These are phyloP conservation scores for Centropus unirufus DNA, from an alignment of 2,113 vertebrate species.

Conservation along the genomic window DNA sequence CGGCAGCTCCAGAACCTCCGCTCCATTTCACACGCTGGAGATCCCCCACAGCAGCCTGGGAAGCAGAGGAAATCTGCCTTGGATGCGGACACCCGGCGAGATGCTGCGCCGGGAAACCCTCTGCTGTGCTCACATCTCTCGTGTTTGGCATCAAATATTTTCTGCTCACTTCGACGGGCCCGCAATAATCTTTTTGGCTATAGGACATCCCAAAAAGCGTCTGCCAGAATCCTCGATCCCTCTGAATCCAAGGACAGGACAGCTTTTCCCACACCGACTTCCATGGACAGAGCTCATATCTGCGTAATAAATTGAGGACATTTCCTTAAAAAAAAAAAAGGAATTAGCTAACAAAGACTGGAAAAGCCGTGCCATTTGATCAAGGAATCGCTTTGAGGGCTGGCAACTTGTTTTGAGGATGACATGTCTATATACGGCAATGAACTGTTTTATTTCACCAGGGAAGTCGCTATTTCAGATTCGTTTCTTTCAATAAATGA, in stretches of 20 bases:
- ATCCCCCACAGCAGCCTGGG: accelerated
- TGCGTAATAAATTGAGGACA: background rate
- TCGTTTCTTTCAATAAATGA: slow-evolving; percentile 46
- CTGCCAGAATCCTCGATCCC: background rate
- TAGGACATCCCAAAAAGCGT: accelerated
- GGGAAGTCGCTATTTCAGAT: background rate
- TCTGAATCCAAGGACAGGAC: background rate
- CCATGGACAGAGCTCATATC: background rate
- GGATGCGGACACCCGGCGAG: accelerated
- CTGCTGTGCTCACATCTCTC: background rate
- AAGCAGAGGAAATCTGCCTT: background rate
- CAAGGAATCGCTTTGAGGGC: background rate
- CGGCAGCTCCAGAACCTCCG: background rate
- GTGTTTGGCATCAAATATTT: background rate
- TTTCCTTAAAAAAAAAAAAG: background rate
- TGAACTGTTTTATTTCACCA: background rate
- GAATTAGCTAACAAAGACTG: background rate
- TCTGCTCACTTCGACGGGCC: background rate
- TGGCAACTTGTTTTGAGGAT: background rate
- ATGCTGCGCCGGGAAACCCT: background rate
- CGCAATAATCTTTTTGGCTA: slow-evolving; percentile 9
- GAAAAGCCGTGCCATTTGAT: background rate
- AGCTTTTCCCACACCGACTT: slow-evolving; percentile 34
- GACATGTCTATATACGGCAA: background rate
- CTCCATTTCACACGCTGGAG: background rate